Evolutionary conservation across 2,113 vertebrate species (phyloP), one percentile per base, ranked within the genome.

Genomic region (Rhodinocichla rosea): DNA sequence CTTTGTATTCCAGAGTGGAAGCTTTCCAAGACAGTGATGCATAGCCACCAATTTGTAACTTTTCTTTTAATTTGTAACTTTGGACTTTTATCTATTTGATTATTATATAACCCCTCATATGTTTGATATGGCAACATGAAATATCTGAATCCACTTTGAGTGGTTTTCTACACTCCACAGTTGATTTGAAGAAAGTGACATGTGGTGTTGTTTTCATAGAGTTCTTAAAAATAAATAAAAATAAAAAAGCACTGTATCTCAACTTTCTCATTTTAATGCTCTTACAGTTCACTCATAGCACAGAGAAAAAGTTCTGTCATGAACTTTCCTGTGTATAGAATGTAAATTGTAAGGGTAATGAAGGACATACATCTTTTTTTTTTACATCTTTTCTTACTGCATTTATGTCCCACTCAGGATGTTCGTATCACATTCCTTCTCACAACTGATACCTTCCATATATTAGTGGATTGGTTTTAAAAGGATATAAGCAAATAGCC

Each of bases 1-100:
- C 81, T 94, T 91, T 90, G 89, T 88, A 77, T 90, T 95, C 53
- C 49, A 76, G 57, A 76, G 49, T 87, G 90, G 92, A 92, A 93
- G 49, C n/a, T 75, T 94, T 92, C 94, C 94, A 94, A 90, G 89
- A 87, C 86, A 86, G 64, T 90, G 94, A 90, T 96, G 35, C 92
- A 81, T 65, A 83, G 86, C 80, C 80, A 94, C 80, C 60, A 47
- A 80, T 92, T 92, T 93, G 79, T 95, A 92, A 92, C 68, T 96
- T 93, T 82, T 82, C 42, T 89, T 83, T 53, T 80, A 27, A 94
- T 93, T 86, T 92, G 56, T 93, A 78, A 47, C 52, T 83, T 90
- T 17, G 21, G 60, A 22, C 44, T 89, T 83, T 76, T 67, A 57
- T 80, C 57, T 92, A 9, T 93, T 73, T 75, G n/a, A 73, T 85